phyloP scores from a whole-genome alignment of 2,113 vertebrate genomes.

The Mus spicilegus region DNA sequence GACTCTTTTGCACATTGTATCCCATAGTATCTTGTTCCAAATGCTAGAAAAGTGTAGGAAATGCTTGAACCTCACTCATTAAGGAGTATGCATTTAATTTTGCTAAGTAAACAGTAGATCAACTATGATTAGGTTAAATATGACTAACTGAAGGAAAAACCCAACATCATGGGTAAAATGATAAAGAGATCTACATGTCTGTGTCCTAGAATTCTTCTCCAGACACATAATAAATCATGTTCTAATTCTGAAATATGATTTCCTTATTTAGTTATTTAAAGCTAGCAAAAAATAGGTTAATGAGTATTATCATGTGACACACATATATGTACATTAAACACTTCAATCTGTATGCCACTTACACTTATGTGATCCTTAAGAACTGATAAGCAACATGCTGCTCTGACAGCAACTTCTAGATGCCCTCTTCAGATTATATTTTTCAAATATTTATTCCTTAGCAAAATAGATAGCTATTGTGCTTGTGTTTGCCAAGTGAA shows the following conservation, averaged over 20 bases:
- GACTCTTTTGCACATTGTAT: not conserved
- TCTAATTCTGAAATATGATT: not conserved
- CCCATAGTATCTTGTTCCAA: not conserved
- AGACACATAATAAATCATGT: not conserved
- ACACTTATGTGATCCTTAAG: not conserved
- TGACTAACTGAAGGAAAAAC: not conserved
- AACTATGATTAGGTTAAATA: slow-evolving; percentile 8
- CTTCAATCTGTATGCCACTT: not conserved
- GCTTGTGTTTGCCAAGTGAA: not conserved
- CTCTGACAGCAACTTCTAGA: not conserved
- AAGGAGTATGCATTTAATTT: not conserved
- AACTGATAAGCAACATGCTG: not conserved
- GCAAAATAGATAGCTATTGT: not conserved
- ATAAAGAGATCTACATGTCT: not conserved
- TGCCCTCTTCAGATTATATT: not conserved
- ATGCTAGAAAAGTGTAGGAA: not conserved
- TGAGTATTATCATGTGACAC: not conserved
- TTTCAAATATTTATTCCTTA: not conserved
- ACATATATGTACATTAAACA: not conserved
- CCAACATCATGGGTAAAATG: not conserved
- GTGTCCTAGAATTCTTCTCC: not conserved
- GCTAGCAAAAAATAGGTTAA: not conserved
- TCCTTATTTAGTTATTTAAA: not conserved
- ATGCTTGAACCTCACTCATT: not conserved
- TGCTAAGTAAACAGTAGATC: not conserved